Percentiles rank a stretch among this genome's conserved stretches.
Evolutionary conservation across 2,113 vertebrate species (phyloP).

Genomic region (Elanus axillaris): DNA sequence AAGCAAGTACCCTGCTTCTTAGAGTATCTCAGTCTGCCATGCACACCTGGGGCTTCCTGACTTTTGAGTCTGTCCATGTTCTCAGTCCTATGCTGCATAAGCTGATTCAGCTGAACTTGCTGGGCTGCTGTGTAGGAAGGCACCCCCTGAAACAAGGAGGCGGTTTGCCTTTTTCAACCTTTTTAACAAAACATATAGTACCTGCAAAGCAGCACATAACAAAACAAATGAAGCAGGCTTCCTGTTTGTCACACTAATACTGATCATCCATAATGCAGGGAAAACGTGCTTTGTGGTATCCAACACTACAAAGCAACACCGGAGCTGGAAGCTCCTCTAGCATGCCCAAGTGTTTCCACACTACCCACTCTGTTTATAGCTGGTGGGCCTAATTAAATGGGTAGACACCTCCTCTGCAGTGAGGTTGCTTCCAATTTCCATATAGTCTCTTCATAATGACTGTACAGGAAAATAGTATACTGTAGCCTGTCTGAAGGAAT

Average conservation of each 20-base stretch:
- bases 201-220: background rate
- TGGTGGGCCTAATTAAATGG: background rate
- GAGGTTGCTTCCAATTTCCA: background rate
- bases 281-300: background rate
- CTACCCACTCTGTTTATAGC: background rate
- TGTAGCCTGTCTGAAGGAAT: background rate
- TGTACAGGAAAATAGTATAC: background rate
- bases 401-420: background rate
- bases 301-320: background rate
- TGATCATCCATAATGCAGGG: too few species aligned
- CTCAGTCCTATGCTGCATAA: background rate
- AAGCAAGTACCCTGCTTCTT: background rate
- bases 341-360: background rate
- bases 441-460: background rate
- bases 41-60: background rate
- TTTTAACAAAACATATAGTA: background rate
- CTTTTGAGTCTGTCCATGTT: background rate
- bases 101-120: background rate
- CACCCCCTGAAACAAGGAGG: background rate
- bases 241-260: background rate
- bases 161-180: background rate
- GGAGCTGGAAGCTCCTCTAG: background rate
- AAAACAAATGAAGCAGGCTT: background rate
- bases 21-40: background rate
- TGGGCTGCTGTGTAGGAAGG: background rate